phyloP scores from a whole-genome alignment of 2,113 vertebrate genomes.

The Seriola dumerili region DNA sequence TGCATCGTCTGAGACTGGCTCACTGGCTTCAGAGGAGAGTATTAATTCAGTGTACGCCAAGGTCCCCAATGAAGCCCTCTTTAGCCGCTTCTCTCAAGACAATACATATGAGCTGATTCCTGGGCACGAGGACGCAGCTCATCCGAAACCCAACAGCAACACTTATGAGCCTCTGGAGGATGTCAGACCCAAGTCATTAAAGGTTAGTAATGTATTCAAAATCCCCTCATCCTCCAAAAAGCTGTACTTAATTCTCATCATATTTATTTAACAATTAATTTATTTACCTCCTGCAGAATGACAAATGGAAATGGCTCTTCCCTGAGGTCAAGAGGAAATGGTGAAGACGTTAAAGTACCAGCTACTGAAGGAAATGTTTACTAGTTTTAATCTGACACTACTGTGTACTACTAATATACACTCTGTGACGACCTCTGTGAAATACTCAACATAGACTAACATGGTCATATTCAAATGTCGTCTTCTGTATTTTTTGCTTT shows the following conservation, averaged over 20 bases:
- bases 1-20: neutral
- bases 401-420: neutral
- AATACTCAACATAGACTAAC: neutral
- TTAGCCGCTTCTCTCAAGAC: conserved; percentile 20
- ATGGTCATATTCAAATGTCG: conserved; percentile 1
- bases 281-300: conserved; percentile 78
- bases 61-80: conserved; percentile 49
- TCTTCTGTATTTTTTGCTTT: conserved; percentile 11
- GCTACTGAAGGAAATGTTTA: conserved; percentile 31
- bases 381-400: conserved; percentile 59
- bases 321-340: conserved; percentile 83
- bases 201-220: conserved; percentile 68
- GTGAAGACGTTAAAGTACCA: conserved; percentile 34
- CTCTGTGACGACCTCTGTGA: neutral
- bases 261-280: conserved; percentile 7
- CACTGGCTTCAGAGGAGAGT: neutral
- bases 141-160: conserved; percentile 39
- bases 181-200: conserved; percentile 72
- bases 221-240: neutral
- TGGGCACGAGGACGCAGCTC: conserved; percentile 26
- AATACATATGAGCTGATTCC: conserved; percentile 78
- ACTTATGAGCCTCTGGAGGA: conserved; percentile 76
- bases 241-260: neutral
- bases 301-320: conserved; percentile 86
- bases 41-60: conserved; percentile 73